Base-by-base conservation (phyloP, 2,888 invertebrate genomes). In the Toxonevra muliebris region DNA sequence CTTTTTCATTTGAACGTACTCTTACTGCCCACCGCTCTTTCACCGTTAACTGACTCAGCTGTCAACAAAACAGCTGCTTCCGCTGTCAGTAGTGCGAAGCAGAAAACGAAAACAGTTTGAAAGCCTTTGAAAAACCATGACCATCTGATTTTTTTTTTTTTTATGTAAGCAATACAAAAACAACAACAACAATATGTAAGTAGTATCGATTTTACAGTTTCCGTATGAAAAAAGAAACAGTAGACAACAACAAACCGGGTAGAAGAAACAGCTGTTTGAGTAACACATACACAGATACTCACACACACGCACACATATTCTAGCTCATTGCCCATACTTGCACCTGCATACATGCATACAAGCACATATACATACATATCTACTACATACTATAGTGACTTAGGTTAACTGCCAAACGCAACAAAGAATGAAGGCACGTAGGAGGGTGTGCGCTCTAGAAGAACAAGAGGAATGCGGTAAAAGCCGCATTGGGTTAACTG, bases 121-220 rank as follows among this genome's bases (percentile, higher is more conserved):
- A 62, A 62, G 13, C 13, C 59, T 62, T 62, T 67, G 62, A 13
- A 57, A 64, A 70, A 73, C 68, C 67, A 72, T 69, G 67, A 74
- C 70, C 74, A 72, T 74, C 69, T 73, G 72, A 68, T 73, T 71
- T 64, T 58, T 63, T 45, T 42, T 62, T 73, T 71, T 64, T 58
- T 63, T 45, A 45, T 62, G 62, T 54, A 15, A 12, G 15, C 48
- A 48, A 3, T n/a, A 30, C 7, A 48, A 48, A 2, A 48, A 48
- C 20, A 12, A 30, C 7, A 48, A 48, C 48, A 48, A 48, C 20
- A 12, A 54, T n/a, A 12, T 42, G 15, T 30, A 59, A 43, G 42
- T 20, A 11, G 17, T 65, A 70, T 70, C 59, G 70, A 70, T 70
- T 70, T 70, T 67, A 64, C 69, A 60, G 52, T 19, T 20, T 54